Base-by-base conservation (phyloP, 2,888 invertebrate species). In the Nomada fabriciana region DNA sequence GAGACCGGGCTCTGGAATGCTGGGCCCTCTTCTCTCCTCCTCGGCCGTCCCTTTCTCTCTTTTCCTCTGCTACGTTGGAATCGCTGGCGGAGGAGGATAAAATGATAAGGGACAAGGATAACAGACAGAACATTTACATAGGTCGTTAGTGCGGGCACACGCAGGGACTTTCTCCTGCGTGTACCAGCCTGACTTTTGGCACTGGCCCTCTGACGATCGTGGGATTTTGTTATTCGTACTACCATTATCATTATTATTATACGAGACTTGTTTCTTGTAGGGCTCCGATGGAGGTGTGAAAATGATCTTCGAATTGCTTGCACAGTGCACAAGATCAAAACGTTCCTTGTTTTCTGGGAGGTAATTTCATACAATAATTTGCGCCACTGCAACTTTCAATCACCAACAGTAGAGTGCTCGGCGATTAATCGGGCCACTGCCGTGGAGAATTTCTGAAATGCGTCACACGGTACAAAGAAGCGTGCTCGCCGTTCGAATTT, bases 21-120 rank as follows among this genome's bases (percentile, higher is more conserved):
- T 86, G 91, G 90, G 83, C 85, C 76, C 23, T 63, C 69, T 81
- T 59, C 71, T 71, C 64, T 60, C 79, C 77, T 57, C 65, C 64
- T 47, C 23, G 71, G 13, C 75, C 78, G 63, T 59, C 68, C 74
- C 84, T 84, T 78, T 80, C 79, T 80, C 76, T 86, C 76, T 75
- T 86, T 85, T 80, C 80, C 85, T 71, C 68, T 70, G 77, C 55
- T 29, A 10, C 65, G 74, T 68, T 61, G 80, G 74, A 86, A 87
- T 86, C 86, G 85, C 74, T 80, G 74, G 78, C 77, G 86, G 82
- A 88, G 86, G 77, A 85, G 88, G 86, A 87, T 90, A 88, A 90
- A 92, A 92, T 92, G 93, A 93, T 93, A 93, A 93, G 92, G 87
- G 91, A 92, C 90, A 90, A 91, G 92, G 91, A 92, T 92, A 91